Percentiles rank a stretch among this genome's conserved stretches.
phyloP scores from a whole-genome alignment of 1,140 invertebrate genomes.

The Anoplophora glabripennis region DNA sequence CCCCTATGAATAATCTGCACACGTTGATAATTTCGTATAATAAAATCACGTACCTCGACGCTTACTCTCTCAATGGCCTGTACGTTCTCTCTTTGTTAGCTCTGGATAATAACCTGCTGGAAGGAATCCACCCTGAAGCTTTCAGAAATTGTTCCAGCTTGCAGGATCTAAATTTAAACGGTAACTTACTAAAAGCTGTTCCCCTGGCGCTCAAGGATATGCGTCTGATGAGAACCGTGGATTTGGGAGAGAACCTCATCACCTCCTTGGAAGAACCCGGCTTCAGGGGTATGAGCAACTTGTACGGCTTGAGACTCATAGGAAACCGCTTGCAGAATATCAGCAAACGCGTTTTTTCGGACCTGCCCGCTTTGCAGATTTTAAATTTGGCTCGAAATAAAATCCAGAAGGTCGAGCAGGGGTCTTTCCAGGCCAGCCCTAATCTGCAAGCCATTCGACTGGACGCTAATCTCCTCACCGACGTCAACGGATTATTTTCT shows the following conservation, averaged over 20 bases:
- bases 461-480: constrained; percentile 79
- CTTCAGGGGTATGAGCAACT: constrained; percentile 75
- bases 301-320: constrained; percentile 79
- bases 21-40: constrained; percentile 78
- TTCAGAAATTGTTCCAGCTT: constrained; percentile 79
- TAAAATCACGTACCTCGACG: constrained; percentile 71
- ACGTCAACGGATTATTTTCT: constrained; percentile 81
- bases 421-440: constrained; percentile 74
- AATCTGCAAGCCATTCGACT: constrained; percentile 82
- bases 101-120: constrained; percentile 75
- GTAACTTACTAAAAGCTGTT: constrained; percentile 76
- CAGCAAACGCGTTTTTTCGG: constrained; percentile 74
- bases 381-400: constrained; percentile 86
- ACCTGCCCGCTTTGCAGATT: constrained; percentile 78
- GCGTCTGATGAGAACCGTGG: constrained; percentile 71
- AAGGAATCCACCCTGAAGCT: constrained; percentile 73
- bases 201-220: constrained; percentile 74
- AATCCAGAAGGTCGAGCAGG: constrained; percentile 75
- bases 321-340: constrained; percentile 87
- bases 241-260: constrained; percentile 82
- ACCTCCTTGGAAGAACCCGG: constrained; percentile 71
- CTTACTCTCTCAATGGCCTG: constrained; percentile 73
- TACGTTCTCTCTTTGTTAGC: constrained; percentile 75
- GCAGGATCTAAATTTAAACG: constrained; percentile 82
- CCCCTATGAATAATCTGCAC: constrained; percentile 80